Base-by-base conservation (phyloP, 2,113 vertebrate species). In the Colius striatus region DNA sequence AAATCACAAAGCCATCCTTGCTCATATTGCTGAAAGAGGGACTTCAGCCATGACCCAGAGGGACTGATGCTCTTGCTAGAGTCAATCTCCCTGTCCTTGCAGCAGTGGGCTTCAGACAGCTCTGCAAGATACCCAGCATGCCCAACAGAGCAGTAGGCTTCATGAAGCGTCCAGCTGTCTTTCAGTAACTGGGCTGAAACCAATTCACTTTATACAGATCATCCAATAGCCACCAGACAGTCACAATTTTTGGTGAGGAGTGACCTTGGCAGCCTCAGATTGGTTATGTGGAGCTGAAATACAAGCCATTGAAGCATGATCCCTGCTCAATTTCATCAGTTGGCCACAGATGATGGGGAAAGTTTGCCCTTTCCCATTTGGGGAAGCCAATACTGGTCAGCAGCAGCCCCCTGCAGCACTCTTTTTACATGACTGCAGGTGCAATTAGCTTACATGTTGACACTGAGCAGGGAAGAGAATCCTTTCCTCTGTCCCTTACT, bases 71-170 rank as follows among this genome's bases (percentile, higher is more conserved):
- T n/a, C 43, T 72, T 47, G 13, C 32, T 38, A 19, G 26, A 41
- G 48, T 16, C 32, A 36, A 13, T 43, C 22, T 10, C 23, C 29
- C 32, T 36, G n/a, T 61, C 27, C 27, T 65, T 80, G 43, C 20
- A 65, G 22, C 5, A 29, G 11, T 1, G 3, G 30, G 30, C 16
- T 87, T 71, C 0, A 0, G 5, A 11, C 12, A 12, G 29, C 14
- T 21, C 23, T 41, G 27, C 19, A 9, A 36, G 50, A 17, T 13
- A 19, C 13, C 4, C 29, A 34, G 32, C 1, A 1, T 5, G 15
- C 17, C 48, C 34, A 15, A 1, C 1, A 1, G 38, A 67, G 26
- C 43, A 43, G 15, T 16, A 14, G 29, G 14, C 38, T 84, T 72
- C 30, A 9, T 13, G 29, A 45, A 63, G 54, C 9, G 12, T 47